phyloP scores from a whole-genome alignment of 1,140 invertebrate genomes.

The Drosophila busckii region DNA sequence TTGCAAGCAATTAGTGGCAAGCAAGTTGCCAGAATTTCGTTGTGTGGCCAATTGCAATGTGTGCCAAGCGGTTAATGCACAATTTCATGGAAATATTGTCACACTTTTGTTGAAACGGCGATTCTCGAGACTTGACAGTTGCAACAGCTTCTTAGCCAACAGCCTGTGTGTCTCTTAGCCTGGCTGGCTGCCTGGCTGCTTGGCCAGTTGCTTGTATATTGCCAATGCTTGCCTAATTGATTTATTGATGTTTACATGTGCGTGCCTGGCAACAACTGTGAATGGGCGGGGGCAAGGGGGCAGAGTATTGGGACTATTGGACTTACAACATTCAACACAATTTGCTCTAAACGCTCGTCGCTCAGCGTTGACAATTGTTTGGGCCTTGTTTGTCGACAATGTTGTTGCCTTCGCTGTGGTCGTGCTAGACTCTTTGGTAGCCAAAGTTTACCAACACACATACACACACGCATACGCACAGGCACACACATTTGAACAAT shows the following conservation, averaged over 20 bases:
- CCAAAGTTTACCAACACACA: constrained; percentile 75
- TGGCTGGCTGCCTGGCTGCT: constrained; percentile 18
- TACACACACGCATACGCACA: too few relatives aligned
- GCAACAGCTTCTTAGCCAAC: constrained; percentile 5
- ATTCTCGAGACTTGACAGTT: constrained; percentile 50
- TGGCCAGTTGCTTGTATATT: too few relatives aligned
- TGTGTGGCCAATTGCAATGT: constrained; percentile 61
- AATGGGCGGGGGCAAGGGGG: neutral
- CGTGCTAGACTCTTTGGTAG: constrained; percentile 70
- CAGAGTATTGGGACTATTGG: constrained; percentile 7
- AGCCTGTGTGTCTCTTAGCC: neutral
- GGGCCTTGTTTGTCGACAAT: constrained; percentile 68
- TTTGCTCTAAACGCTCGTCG: constrained; percentile 71
- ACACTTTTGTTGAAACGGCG: constrained; percentile 69
- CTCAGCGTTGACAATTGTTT: constrained; percentile 75
- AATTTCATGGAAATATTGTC: constrained; percentile 77
- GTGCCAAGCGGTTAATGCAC: constrained; percentile 76
- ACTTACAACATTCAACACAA: constrained; percentile 71
- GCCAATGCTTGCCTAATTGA: constrained; percentile 74
- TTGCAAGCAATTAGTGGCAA: constrained; percentile 55
- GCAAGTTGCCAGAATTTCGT: constrained; percentile 29
- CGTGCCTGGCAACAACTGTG: constrained; percentile 43
- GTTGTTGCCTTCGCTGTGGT: constrained; percentile 45
- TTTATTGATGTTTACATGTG: constrained; percentile 77
- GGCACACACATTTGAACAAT: too few relatives aligned